These are phyloP conservation scores for Colius striatus DNA, from an alignment of 2,113 vertebrate species.

Conservation along the genomic window DNA sequence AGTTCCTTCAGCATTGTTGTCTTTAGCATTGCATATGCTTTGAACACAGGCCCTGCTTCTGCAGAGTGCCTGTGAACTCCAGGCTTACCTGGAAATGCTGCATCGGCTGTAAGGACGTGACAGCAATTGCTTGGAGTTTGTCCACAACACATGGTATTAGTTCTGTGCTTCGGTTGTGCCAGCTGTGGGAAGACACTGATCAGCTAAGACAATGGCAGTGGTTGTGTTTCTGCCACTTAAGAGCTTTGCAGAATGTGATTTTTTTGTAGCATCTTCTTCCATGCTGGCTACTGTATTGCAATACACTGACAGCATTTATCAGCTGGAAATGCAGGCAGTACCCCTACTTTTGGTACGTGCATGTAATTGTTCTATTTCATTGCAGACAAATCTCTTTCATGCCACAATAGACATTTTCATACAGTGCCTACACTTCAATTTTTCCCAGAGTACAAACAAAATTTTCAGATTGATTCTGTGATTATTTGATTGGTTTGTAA, in stretches of 20 bases:
- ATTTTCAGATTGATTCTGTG: neutral
- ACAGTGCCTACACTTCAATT: neutral
- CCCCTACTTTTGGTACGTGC: fast-evolving
- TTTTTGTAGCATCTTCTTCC: neutral
- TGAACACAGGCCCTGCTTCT: neutral
- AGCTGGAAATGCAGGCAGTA: fast-evolving
- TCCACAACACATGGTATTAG: fast-evolving
- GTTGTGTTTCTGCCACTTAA: neutral
- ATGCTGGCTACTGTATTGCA: fast-evolving
- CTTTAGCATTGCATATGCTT: fast-evolving
- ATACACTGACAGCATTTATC: neutral
- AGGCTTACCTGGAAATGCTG: neutral
- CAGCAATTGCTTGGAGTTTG: fast-evolving
- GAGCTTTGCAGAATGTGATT: neutral
- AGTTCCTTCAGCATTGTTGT: neutral
- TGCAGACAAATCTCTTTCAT: neutral
- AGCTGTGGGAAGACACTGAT: neutral
- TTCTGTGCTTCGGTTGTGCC: neutral
- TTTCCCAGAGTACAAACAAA: neutral
- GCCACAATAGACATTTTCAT: neutral
- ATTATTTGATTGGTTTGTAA: neutral
- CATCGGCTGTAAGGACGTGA: fast-evolving
- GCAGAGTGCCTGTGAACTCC: fast-evolving
- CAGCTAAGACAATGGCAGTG: neutral
- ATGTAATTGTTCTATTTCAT: neutral